These are phyloP conservation scores for Synanthedon myopaeformis DNA, from an alignment of 2,888 invertebrate species.

Conservation along the genomic window DNA sequence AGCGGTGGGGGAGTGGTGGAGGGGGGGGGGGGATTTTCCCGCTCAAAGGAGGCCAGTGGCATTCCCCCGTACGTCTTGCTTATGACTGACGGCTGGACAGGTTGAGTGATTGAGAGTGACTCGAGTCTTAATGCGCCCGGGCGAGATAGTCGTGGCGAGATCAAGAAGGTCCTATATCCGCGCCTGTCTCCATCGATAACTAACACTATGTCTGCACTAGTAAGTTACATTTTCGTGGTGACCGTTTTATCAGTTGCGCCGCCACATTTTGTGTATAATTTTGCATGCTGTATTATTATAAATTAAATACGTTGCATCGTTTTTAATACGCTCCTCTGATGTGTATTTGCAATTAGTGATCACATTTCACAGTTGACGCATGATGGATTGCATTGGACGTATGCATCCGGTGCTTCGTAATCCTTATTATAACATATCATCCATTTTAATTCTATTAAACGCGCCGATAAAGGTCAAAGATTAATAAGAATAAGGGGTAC, in stretches of 20 bases:
- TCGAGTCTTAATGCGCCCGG: conserved; percentile 64
- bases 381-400: conserved; percentile 24
- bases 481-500: too few species aligned
- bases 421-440: too few species aligned
- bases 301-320: conserved; percentile 58
- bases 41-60: conserved; percentile 49
- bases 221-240: conserved; percentile 16
- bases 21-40: conserved; percentile 20
- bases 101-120: conserved; percentile 70
- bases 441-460: too few species aligned
- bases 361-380: conserved; percentile 26
- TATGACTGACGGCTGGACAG: conserved; percentile 68
- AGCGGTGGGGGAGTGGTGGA: conserved; percentile 10
- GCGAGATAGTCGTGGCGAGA: conserved; percentile 33
- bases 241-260: too few species aligned
- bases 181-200: conserved; percentile 12
- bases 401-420: conserved; percentile 1
- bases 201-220: background rate
- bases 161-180: conserved; percentile 25
- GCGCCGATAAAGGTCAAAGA: too few species aligned
- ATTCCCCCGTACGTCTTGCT: conserved; percentile 66
- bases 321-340: conserved; percentile 44
- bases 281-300: conserved; percentile 37
- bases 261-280: background rate
- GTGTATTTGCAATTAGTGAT: conserved; percentile 46